Evolutionary conservation across 2,113 vertebrate species (phyloP).

Genomic region (Nicator chloris): DNA sequence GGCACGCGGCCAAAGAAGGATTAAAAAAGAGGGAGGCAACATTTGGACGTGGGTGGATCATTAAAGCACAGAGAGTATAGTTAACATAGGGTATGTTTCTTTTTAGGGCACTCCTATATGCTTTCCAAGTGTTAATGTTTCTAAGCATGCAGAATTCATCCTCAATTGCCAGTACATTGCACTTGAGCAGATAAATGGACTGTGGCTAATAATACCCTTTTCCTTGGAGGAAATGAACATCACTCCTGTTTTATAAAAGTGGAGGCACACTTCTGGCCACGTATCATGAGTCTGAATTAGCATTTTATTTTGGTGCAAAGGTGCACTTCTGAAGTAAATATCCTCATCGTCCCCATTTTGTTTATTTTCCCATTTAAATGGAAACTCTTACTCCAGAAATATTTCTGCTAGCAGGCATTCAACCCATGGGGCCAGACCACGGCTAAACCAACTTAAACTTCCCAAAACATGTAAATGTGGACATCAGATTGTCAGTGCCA

Average conservation of each 20-base stretch:
- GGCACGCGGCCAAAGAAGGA: neutral
- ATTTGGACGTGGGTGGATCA: constrained; percentile 48
- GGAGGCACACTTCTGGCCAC: neutral
- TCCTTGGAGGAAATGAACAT: neutral
- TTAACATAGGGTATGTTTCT: constrained; percentile 41
- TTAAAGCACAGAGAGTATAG: constrained; percentile 45
- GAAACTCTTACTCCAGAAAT: neutral
- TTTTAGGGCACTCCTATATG: constrained; percentile 39
- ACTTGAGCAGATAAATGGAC: neutral
- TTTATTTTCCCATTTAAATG: constrained; percentile 2
- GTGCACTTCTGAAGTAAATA: neutral
- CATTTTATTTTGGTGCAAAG: neutral
- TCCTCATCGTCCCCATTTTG: neutral
- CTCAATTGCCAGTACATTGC: neutral
- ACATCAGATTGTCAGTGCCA: neutral
- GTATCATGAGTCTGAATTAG: neutral
- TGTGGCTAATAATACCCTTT: neutral
- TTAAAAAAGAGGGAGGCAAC: constrained; percentile 44
- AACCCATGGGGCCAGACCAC: neutral
- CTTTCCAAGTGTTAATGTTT: constrained; percentile 34
- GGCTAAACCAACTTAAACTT: neutral
- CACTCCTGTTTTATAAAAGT: neutral
- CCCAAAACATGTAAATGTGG: neutral
- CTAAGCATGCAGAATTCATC: neutral
- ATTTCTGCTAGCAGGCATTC: neutral